Conservation (phyloP, 2,113 vertebrate species). For the Furnarius figulus region DNA sequence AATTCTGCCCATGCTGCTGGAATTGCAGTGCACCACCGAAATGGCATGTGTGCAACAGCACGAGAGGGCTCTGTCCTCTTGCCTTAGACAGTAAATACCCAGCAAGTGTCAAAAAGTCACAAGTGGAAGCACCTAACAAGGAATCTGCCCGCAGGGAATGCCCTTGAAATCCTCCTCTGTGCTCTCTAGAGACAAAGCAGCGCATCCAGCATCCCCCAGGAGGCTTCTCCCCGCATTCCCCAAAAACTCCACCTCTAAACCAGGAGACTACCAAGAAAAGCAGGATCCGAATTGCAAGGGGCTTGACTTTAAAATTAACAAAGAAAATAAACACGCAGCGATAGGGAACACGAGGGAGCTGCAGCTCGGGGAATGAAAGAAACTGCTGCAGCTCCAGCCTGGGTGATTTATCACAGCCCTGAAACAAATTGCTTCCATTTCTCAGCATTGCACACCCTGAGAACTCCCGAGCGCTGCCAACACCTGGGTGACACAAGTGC, state of each 20-base stretch:
- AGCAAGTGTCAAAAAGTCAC: background rate
- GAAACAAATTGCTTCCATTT: conserved; percentile 24
- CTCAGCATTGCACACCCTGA: background rate
- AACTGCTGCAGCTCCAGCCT: background rate
- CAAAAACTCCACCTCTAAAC: background rate
- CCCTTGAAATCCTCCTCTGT: background rate
- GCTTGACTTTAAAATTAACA: conserved; percentile 26
- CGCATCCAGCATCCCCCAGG: background rate
- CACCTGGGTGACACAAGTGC: background rate
- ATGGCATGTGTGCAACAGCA: background rate
- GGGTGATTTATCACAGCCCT: conserved; percentile 28
- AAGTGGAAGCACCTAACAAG: background rate
- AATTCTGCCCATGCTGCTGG: conserved; percentile 8
- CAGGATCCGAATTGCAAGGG: background rate
- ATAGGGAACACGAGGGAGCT: background rate
- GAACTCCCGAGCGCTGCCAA: background rate
- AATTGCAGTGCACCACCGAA: background rate
- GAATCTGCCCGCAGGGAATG: background rate
- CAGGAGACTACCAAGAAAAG: background rate
- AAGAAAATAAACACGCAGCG: background rate
- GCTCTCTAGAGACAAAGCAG: accelerated
- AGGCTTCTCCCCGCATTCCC: background rate
- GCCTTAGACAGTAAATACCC: background rate
- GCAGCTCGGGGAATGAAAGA: background rate
- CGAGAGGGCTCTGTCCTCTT: background rate